phyloP scores from a whole-genome alignment of 1,140 invertebrate genomes.

The Psilanteris sp. region DNA sequence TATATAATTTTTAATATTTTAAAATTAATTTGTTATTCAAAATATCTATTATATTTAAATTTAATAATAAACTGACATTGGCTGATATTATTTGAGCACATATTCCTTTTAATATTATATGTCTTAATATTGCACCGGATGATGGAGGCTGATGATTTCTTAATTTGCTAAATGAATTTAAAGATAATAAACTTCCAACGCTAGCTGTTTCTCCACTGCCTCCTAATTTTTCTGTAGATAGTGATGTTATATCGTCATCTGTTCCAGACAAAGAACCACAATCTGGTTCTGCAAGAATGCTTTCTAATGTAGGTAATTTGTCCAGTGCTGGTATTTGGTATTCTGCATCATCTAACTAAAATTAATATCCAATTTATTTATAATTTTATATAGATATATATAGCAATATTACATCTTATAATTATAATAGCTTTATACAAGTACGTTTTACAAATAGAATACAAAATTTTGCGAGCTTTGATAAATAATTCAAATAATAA shows the following conservation, averaged over 20 bases:
- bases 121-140: constrained; percentile 88
- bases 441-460: too few relatives aligned
- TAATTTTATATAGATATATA: too few relatives aligned
- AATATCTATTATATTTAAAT: too few relatives aligned
- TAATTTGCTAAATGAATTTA: constrained; percentile 76
- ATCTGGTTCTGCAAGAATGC: constrained; percentile 89
- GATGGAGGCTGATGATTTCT: constrained; percentile 77
- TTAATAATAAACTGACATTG: too few relatives aligned
- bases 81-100: constrained; percentile 92
- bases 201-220: constrained; percentile 76
- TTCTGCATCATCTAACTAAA: constrained; percentile 89
- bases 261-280: constrained; percentile 82
- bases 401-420: too few relatives aligned
- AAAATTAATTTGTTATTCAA: too few relatives aligned
- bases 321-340: constrained; percentile 90
- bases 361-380: too few relatives aligned
- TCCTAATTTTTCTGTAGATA: constrained; percentile 70
- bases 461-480: too few relatives aligned
- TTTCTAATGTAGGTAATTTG: constrained; percentile 90
- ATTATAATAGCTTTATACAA: too few relatives aligned
- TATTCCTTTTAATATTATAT: constrained; percentile 90
- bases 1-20: too few relatives aligned
- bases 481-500: too few relatives aligned
- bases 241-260: constrained; percentile 79
- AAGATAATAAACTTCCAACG: constrained; percentile 74